Evolutionary conservation across 2,888 invertebrate genomes (phyloP), one percentile per base, ranked within the genome.

Genomic region (Clanis bilineata): DNA sequence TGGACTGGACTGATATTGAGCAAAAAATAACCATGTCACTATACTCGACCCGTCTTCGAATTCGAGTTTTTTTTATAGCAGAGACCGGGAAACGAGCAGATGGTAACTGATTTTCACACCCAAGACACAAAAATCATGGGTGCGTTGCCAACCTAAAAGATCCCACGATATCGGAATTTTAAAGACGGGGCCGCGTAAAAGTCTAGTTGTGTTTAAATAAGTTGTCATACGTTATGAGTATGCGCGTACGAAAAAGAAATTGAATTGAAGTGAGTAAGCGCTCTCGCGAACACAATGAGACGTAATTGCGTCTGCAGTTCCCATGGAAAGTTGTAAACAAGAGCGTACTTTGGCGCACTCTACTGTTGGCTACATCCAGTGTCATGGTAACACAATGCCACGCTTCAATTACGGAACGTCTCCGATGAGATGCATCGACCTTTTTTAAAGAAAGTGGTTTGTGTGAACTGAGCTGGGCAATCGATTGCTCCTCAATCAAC

Each of bases 241-340:
- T 28, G 39, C 39, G 39, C 39, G 45, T 57, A 57, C 36, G 51
- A 58, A 58, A 45, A 39, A 58, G 58, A 58, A 58, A 47, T 51
- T 51, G 45, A 58, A 45, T 28, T 51, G 25, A 39, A 47, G 18
- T 58, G 18, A 38, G 36, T 51, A 58, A 51, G 41, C 47, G 18
- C 45, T 59, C 59, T 45, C 59, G 44, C 38, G 56, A 44, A 64
- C 73, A 85, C 85, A 86, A 85, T 85, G 23, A 51, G 32, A 51
- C 51, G 51, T 51, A 51, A 51, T 51, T 69, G 73, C 57, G 65
- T 72, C 72, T 68, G 67, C 69, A 70, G 75, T 85, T 86, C 86
- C 79, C 86, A 87, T 86, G 82, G 86, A 86, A 85, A 88, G 84
- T 86, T 81, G 82, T 85, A 82, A 86, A 85, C 84, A 83, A 71